Conservation (phyloP, 1,140 invertebrate species). For the Drosophila pectinifera region DNA sequence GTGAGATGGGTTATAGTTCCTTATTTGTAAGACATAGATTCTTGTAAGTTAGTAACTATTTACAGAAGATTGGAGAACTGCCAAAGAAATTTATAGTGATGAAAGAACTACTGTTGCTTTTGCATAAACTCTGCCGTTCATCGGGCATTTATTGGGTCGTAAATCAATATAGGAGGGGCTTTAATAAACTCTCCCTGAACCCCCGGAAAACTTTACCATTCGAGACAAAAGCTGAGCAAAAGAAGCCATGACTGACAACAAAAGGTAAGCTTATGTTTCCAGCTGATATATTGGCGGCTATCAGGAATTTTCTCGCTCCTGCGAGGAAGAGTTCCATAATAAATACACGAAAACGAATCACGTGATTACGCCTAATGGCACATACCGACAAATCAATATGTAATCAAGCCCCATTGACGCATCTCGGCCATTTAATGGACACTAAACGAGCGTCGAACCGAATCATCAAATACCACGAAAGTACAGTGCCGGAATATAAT, state of each 20-base stretch:
- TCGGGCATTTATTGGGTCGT: too few species aligned
- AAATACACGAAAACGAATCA: conserved; percentile 23
- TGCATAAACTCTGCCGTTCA: background rate
- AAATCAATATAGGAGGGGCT: too few species aligned
- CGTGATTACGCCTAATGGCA: conserved; percentile 29
- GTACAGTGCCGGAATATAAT: conserved; percentile 54
- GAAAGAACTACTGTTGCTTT: background rate
- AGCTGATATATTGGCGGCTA: background rate
- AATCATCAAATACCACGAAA: conserved; percentile 30
- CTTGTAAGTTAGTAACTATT: background rate
- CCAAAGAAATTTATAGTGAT: too few species aligned
- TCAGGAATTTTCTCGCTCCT: background rate
- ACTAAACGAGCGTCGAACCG: conserved; percentile 15
- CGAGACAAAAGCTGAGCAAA: background rate
- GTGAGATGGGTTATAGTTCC: background rate
- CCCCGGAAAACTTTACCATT: background rate
- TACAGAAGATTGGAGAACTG: background rate
- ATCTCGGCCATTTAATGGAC: conserved; percentile 35
- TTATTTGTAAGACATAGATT: too few species aligned
- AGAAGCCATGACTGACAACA: background rate
- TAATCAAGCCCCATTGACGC: conserved; percentile 36
- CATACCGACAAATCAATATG: conserved; percentile 35
- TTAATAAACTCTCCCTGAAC: too few species aligned
- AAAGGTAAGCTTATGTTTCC: background rate
- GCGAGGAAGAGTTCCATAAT: background rate